Evolutionary conservation across 2,888 invertebrate genomes (phyloP).

Genomic region (Andrena praecox): DNA sequence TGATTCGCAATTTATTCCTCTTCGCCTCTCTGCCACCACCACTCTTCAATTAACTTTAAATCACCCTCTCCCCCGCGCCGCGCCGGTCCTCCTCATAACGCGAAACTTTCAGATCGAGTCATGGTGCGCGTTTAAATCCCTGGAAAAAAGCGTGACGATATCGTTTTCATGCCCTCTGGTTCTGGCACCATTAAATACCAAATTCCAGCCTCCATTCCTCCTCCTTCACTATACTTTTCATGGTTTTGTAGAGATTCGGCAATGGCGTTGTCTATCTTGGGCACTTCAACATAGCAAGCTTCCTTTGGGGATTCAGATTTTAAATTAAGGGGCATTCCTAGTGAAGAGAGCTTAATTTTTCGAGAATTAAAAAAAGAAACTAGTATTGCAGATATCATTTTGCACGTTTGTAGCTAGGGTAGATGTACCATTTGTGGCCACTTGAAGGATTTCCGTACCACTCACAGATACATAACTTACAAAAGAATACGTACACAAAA

Average conservation of each 20-base stretch:
- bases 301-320: not conserved
- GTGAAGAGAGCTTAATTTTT: too few species aligned
- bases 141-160: conserved; percentile 20
- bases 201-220: not conserved
- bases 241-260: not conserved
- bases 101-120: conserved; percentile 64
- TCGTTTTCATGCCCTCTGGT: conserved; percentile 37
- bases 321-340: not conserved
- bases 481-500: too few species aligned
- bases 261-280: not conserved
- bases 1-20: conserved; percentile 73
- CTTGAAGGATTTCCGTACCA: too few species aligned
- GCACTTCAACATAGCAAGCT: too few species aligned
- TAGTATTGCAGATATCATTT: too few species aligned
- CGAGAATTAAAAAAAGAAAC: too few species aligned
- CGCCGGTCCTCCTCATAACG: conserved; percentile 57
- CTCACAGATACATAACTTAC: too few species aligned
- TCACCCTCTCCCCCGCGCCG: conserved; percentile 64
- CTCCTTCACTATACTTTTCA: not conserved
- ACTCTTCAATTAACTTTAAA: conserved; percentile 76
- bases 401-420: too few species aligned
- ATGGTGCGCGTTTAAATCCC: conserved; percentile 43
- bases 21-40: conserved; percentile 53
- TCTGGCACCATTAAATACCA: not conserved
- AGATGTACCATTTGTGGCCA: too few species aligned